Base-by-base conservation (phyloP, 1,140 invertebrate species). In the Semibalanus balanoides region DNA sequence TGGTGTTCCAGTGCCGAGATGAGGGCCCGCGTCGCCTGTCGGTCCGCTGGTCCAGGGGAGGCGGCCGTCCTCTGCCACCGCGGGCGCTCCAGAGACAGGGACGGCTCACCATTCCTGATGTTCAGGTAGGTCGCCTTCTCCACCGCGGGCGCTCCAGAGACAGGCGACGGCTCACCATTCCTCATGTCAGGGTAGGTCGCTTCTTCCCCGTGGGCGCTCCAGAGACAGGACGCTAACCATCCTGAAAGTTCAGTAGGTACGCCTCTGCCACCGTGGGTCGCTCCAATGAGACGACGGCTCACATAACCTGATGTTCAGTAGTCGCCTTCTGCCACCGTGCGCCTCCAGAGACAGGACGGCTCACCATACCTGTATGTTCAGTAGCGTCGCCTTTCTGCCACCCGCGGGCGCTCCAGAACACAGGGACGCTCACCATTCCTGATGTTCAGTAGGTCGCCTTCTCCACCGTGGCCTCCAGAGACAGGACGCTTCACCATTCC, bases 1-100 rank as follows among this genome's bases (percentile, higher is more conserved):
- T 95, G 19, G 93, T 95, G 17, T 93, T 95, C 86, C 91, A 93
- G 84, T 96, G 94, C 82, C 89, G 94, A 79, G 94, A 96, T 83
- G 93, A 96, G 85, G 91, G 94, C 76, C 86, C 87, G 0, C 82
- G 88, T 28, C 86, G 93, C 74, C 90, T 91, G 31, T 87, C 86
- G 76, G 93, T 96, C 27, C 86, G 86, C 35, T 95, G 93, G 93
- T 81, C 86, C 0, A 87, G 92, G 76, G 89, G 88, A 73, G 89
- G 90, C 76, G 89, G 89, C 40, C 83, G 86, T 31, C 87, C 89
- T 0, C 81, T 96, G 43, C 93, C 93, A 51, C 83, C 87, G 0
- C 90, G 90, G 30, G 89, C 89, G 28, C 85, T 84, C 27, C 91
- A 94, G 80, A 84, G 84, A 30, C 88, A 89, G 75, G 93, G 93